These are phyloP conservation scores for Pseudochaenichthys georgianus DNA, from an alignment of 2,797 vertebrate species.

Conservation along the genomic window DNA sequence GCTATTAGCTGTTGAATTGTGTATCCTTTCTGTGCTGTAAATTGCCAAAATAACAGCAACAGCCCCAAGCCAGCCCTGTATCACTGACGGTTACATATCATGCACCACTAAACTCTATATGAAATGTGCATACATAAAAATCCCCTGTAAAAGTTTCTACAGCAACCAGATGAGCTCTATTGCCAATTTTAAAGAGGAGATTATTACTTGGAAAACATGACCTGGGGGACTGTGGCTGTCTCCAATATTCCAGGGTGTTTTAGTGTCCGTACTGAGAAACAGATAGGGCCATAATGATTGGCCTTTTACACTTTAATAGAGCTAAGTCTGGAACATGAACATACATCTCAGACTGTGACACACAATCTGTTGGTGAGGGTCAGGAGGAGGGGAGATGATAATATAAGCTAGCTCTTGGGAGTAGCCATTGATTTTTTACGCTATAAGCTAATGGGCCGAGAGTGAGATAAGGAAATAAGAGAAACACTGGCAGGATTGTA, in stretches of 20 bases:
- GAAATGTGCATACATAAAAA: conserved; percentile 44
- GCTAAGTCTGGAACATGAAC: conserved; percentile 32
- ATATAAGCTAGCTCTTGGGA: conserved; percentile 52
- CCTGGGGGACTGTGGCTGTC: conserved; percentile 24
- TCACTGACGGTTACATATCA: conserved; percentile 38
- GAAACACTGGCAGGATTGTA: conserved; percentile 13
- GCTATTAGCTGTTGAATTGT: conserved; percentile 5
- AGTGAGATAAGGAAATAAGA: conserved; percentile 15
- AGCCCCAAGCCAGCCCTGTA: conserved; percentile 10
- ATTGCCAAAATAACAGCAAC: conserved; percentile 35
- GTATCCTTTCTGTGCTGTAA: not conserved
- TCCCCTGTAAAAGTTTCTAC: conserved; percentile 1
- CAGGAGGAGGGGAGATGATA: conserved; percentile 34
- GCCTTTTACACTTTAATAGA: conserved; percentile 45
- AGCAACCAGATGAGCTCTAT: conserved; percentile 35
- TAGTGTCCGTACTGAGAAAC: conserved; percentile 36
- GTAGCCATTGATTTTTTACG: conserved; percentile 51
- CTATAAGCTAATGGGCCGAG: conserved; percentile 17
- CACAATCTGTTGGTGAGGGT: conserved; percentile 50
- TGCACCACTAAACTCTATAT: conserved; percentile 16
- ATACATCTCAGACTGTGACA: conserved; percentile 61
- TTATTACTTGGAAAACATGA: conserved; percentile 46
- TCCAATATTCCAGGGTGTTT: conserved; percentile 18
- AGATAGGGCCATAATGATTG: conserved; percentile 45
- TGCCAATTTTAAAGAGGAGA: conserved; percentile 37